Evolutionary conservation across 2,113 vertebrate species (phyloP).

Genomic region (Macquaria ambigua): DNA sequence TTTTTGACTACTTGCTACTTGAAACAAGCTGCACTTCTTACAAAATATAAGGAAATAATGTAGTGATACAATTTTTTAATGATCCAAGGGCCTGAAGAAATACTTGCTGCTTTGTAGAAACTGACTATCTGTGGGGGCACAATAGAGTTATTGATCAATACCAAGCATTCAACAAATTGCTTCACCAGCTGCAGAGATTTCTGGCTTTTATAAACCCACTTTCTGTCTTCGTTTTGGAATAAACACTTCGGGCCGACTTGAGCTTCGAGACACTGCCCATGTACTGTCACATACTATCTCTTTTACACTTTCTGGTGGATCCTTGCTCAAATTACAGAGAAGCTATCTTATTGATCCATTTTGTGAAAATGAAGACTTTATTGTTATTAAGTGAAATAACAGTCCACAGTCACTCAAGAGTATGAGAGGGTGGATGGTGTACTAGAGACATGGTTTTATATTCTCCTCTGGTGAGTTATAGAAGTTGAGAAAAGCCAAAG

Average conservation of each 20-base stretch:
- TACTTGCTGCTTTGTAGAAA: neutral
- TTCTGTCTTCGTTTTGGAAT: neutral
- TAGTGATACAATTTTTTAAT: neutral
- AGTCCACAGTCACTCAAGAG: neutral
- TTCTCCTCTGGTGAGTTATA: neutral
- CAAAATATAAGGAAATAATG: neutral
- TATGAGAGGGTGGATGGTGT: neutral
- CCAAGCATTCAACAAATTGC: neutral
- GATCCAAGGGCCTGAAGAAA: neutral
- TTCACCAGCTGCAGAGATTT: neutral
- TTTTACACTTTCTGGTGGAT: neutral
- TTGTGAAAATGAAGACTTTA: too few relatives aligned
- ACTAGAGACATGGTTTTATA: neutral
- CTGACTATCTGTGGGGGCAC: neutral
- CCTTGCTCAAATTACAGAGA: neutral
- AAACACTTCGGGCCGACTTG: neutral
- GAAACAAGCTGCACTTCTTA: neutral
- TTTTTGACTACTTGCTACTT: neutral
- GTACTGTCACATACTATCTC: neutral
- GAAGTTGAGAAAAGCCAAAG: neutral
- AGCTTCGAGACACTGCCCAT: too few relatives aligned
- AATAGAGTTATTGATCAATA: neutral
- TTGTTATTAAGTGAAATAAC: neutral
- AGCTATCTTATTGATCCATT: neutral
- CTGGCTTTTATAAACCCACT: neutral